Evolutionary conservation across 2,888 invertebrate species (phyloP), one percentile per base, ranked within the genome.

Genomic region (Coremacera marginata): DNA sequence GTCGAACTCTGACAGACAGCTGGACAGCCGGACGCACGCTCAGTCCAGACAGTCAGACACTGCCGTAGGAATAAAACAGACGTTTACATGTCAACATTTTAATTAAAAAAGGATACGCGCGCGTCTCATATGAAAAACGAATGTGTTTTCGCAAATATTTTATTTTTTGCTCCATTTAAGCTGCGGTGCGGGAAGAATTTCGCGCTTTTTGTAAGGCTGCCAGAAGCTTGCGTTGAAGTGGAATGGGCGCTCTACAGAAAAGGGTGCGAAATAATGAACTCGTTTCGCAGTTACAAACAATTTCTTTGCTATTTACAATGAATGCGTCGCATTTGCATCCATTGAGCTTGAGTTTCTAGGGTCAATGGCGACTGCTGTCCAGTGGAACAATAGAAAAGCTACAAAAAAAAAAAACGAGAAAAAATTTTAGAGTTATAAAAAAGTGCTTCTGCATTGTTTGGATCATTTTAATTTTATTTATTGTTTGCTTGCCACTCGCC

Each of bases 381-480:
- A 34, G n/a, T 19, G n/a, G 63, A 73, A 63, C 63, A 63, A 71
- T 60, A 63, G 57, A 49, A 52, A 31, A n/a, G n/a, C 74, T 14
- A 49, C 31, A 74, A 77, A 70, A 68, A 77, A 77, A 72, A 67
- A 67, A 75, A 78, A 51, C 52, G 75, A 67, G 70, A 75, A 79
- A 44, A 14, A 44, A 75, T 79, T 77, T 76, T 77, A 63, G 70
- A 70, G 70, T 57, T 75, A 14, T 75, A 70, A n/a, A 25, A 14
- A 37, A 11, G 22, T 63, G 71, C 67, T 78, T 72, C 25, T 73
- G 67, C 73, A 86, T 87, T 86, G 88, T 89, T 88, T 87, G 89
- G 86, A 88, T 88, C 89, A 87, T 88, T 88, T 89, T 89, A 88
- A 88, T 88, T 88, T 88, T 88, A 88, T 88, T 88, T 89, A 89